These are phyloP conservation scores for Ornithoptera priamus DNA, from an alignment of 2,888 invertebrate species.

Conservation along the genomic window DNA sequence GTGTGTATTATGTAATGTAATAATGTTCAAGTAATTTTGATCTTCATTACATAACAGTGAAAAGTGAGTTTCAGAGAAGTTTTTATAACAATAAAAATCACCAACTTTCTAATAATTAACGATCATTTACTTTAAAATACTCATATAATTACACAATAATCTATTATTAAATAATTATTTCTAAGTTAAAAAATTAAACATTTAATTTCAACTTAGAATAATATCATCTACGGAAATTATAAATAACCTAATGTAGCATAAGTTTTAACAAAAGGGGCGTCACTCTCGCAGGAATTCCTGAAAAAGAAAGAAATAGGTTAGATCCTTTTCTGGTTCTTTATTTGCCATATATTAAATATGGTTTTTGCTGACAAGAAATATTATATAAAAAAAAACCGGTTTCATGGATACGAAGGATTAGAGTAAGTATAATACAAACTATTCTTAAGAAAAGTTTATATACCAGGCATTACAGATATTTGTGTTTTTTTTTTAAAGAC, in stretches of 20 bases:
- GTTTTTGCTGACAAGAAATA: background rate
- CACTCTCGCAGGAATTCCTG: constrained; percentile 92
- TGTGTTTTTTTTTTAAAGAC: too few relatives aligned
- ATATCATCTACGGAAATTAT: constrained; percentile 82
- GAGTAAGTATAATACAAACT: too few relatives aligned
- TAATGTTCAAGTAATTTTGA: too few relatives aligned
- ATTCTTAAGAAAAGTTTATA: too few relatives aligned
- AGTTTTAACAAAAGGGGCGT: constrained; percentile 95
- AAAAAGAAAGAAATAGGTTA: constrained; percentile 62
- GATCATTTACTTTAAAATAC: constrained; percentile 80
- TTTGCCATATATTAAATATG: background rate
- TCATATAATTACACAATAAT: constrained; percentile 75
- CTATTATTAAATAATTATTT: constrained; percentile 30
- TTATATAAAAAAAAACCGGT: background rate
- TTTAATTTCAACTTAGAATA: constrained; percentile 51
- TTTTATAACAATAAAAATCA: constrained; percentile 21
- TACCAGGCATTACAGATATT: too few relatives aligned
- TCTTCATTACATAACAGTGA: background rate
- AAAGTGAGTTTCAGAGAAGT: background rate
- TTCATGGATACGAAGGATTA: background rate
- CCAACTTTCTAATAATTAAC: constrained; percentile 75
- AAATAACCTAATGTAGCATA: constrained; percentile 96
- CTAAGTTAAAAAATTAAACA: constrained; percentile 66
- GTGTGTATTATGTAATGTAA: too few relatives aligned
- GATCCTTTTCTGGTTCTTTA: background rate